A percentile compares a stretch with the other conserved stretches of the same genome.
These are phyloP conservation scores for Furcifer pardalis DNA, from an alignment of 2,797 vertebrate species.

Conservation along the genomic window DNA sequence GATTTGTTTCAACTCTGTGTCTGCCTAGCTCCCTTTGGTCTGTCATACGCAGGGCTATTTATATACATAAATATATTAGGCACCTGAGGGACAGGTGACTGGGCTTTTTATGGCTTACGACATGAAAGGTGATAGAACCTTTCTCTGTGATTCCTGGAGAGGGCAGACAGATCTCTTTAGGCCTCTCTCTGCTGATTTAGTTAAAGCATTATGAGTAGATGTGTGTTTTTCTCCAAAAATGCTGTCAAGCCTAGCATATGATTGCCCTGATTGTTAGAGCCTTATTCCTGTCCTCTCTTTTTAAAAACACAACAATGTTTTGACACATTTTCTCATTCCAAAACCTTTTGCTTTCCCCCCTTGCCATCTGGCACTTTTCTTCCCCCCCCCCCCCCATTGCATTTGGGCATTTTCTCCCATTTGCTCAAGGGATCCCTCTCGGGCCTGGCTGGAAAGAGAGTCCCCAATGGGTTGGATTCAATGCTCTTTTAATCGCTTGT, in stretches of 20 bases:
- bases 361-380: too few species aligned
- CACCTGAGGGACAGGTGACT: neutral
- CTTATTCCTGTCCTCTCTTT: neutral
- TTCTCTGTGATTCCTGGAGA: neutral
- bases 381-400: neutral
- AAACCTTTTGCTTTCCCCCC: neutral
- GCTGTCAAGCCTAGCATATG: neutral
- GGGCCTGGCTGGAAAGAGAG: constrained; percentile 38
- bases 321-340: neutral
- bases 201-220: neutral
- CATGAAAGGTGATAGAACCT: neutral
- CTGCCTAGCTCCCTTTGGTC: neutral
- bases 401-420: too few species aligned
- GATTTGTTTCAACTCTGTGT: neutral
- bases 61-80: neutral
- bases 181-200: neutral
- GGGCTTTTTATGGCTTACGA: neutral
- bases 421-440: neutral
- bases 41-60: neutral
- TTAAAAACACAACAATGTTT: neutral
- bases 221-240: neutral
- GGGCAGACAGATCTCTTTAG: neutral
- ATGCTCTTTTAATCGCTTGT: constrained; percentile 57
- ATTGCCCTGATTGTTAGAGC: neutral
- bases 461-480: constrained; percentile 54